Conservation (phyloP, 2,113 vertebrate species). For the Panurus biarmicus region DNA sequence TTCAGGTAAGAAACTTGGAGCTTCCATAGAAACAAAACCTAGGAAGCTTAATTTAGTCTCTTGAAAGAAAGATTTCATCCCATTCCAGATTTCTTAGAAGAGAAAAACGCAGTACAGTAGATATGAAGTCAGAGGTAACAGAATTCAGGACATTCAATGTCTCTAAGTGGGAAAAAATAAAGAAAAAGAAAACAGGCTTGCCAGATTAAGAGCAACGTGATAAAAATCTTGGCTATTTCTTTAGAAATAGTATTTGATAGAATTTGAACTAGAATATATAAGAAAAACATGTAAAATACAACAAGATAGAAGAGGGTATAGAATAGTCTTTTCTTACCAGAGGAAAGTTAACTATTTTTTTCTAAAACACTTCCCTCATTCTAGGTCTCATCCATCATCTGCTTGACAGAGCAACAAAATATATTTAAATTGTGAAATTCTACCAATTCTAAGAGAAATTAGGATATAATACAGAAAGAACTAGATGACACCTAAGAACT, state of each 20-base stretch:
- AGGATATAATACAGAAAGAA: not conserved
- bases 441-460: not conserved
- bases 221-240: not conserved
- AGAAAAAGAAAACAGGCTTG: not conserved
- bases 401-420: not conserved
- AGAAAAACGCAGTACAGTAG: not conserved
- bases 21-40: not conserved
- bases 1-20: not conserved
- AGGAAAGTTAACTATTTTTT: not conserved
- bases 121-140: not conserved
- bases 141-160: not conserved
- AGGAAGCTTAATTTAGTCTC: not conserved
- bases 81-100: not conserved
- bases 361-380: not conserved
- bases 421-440: not conserved
- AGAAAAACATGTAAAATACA: not conserved
- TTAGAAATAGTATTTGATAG: not conserved
- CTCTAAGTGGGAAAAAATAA: not conserved
- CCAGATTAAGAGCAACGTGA: not conserved
- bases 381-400: not conserved
- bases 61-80: not conserved
- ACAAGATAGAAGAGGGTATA: not conserved
- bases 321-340: not conserved
- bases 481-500: not conserved
- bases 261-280: not conserved